These are phyloP conservation scores for Autographa gamma DNA, from an alignment of 2,888 invertebrate species.

Conservation along the genomic window DNA sequence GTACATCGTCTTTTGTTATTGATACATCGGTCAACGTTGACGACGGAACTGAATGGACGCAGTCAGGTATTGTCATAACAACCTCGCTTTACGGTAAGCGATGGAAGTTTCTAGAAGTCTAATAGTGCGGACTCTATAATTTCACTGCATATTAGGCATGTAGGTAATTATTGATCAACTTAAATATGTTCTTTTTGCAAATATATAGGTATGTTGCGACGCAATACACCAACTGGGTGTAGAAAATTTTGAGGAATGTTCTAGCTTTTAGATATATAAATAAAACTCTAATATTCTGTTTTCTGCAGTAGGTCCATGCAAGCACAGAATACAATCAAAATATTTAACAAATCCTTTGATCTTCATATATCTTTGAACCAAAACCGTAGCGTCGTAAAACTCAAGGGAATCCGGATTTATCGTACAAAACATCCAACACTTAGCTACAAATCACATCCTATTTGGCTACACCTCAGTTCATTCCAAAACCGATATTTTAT, in stretches of 20 bases:
- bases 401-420: neutral
- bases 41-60: neutral
- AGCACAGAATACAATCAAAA: neutral
- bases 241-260: no score
- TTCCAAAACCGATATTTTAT: neutral
- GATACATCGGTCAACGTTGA: neutral
- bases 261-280: no score
- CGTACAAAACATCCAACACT: neutral
- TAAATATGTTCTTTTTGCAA: no score
- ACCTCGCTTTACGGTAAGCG: neutral
- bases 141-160: no score
- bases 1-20: neutral
- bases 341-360: neutral
- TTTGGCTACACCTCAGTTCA: neutral
- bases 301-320: no score
- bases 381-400: neutral
- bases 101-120: neutral
- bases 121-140: neutral
- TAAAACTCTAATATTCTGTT: no score
- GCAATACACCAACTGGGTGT: no score
- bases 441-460: neutral
- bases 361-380: neutral
- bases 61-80: conserved; percentile 3
- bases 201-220: no score
- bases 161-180: no score